phyloP scores from a whole-genome alignment of 1,140 invertebrate genomes.

The Helicoverpa zea region DNA sequence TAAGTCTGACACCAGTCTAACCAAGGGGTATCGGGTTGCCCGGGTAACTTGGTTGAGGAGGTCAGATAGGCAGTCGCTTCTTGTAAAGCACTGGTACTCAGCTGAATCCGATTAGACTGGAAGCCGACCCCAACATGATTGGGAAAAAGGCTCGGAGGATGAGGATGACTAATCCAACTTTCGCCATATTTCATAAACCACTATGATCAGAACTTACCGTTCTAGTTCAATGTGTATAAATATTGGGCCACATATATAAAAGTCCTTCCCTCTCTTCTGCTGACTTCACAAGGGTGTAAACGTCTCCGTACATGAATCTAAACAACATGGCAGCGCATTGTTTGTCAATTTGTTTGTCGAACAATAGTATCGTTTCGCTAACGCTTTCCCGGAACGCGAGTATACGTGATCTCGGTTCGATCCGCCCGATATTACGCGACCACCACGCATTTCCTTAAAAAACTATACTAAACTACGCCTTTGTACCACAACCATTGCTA shows the following conservation, averaged over 20 bases:
- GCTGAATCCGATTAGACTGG: no score
- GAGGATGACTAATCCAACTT: no score
- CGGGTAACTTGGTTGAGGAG: no score
- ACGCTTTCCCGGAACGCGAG: slow-evolving; percentile 45
- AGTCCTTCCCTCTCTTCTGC: neutral
- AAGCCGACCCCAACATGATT: no score
- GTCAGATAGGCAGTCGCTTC: no score
- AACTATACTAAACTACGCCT: neutral
- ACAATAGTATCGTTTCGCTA: slow-evolving; percentile 44
- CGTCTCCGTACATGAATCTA: slow-evolving; percentile 5
- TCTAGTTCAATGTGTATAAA: no score
- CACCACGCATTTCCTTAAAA: slow-evolving; percentile 39
- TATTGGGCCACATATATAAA: neutral
- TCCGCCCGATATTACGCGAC: slow-evolving; percentile 46
- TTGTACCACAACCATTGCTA: slow-evolving; percentile 3
- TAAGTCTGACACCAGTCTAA: no score
- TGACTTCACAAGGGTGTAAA: neutral
- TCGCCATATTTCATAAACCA: no score
- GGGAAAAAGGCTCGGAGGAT: no score
- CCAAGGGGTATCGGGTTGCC: no score
- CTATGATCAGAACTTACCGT: no score
- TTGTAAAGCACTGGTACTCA: no score
- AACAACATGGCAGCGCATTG: slow-evolving; percentile 26
- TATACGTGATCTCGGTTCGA: slow-evolving; percentile 49
- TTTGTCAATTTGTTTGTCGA: slow-evolving; percentile 49